A percentile compares a stretch with the other conserved stretches of the same genome.
Evolutionary conservation across 2,888 invertebrate genomes (phyloP).

Genomic region (Cheilosia urbana): DNA sequence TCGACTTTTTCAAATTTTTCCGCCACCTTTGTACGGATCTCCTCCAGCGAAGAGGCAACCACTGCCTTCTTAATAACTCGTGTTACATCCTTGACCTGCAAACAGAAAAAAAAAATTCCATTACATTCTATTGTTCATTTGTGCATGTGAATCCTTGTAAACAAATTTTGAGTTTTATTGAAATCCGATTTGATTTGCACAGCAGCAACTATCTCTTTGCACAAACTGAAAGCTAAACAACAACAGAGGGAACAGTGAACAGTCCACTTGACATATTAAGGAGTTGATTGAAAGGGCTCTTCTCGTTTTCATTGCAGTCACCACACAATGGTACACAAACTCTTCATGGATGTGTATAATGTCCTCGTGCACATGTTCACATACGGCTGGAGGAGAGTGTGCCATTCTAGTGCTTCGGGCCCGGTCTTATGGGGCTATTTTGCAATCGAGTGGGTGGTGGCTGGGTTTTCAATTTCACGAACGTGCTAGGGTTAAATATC

Average conservation of each 20-base stretch:
- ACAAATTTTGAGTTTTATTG: constrained; percentile 46
- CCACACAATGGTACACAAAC: constrained; percentile 11
- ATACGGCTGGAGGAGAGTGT: background rate
- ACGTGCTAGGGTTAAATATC: background rate
- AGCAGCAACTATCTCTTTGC: background rate
- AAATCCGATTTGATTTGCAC: constrained; percentile 60
- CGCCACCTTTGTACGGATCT: constrained; percentile 90
- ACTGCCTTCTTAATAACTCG: constrained; percentile 93
- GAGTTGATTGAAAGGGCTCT: constrained; percentile 66
- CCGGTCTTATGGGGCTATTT: constrained; percentile 46
- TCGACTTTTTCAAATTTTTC: constrained; percentile 89
- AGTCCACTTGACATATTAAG: constrained; percentile 71
- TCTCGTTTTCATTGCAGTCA: constrained; percentile 54
- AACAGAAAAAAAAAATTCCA: constrained; percentile 44
- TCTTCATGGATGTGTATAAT: constrained; percentile 11
- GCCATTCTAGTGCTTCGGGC: background rate
- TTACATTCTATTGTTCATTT: constrained; percentile 39
- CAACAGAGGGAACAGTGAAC: background rate
- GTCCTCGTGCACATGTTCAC: constrained; percentile 1
- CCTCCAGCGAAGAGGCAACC: constrained; percentile 91
- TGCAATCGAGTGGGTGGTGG: constrained; percentile 13
- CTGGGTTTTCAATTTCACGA: constrained; percentile 32
- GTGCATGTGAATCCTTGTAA: constrained; percentile 33
- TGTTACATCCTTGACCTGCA: constrained; percentile 87
- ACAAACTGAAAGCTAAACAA: constrained; percentile 51